These are phyloP conservation scores for Vicugna pacos DNA, from an alignment of 2,113 vertebrate genomes.

Conservation along the genomic window DNA sequence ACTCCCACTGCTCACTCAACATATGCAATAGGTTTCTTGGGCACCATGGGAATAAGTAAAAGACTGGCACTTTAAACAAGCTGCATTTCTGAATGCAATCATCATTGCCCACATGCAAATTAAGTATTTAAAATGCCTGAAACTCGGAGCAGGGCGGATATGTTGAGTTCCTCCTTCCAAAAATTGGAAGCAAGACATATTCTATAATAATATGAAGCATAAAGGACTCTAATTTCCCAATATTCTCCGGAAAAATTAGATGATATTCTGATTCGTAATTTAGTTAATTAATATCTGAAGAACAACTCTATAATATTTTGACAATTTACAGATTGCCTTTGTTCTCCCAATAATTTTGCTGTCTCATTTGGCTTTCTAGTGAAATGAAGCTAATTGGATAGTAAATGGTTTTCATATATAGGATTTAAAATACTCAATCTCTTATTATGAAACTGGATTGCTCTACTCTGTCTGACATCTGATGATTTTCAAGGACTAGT, in stretches of 20 bases:
- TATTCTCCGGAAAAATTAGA: slow-evolving; percentile 40
- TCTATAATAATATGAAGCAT: neutral
- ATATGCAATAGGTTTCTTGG: neutral
- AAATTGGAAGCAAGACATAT: slow-evolving; percentile 36
- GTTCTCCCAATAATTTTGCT: slow-evolving; percentile 43
- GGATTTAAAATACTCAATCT: slow-evolving; percentile 53
- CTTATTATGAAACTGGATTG: slow-evolving; percentile 15
- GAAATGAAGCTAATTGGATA: slow-evolving; percentile 54
- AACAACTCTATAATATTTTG: slow-evolving; percentile 19
- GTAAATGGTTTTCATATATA: neutral
- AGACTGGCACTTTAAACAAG: neutral
- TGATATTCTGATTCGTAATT: slow-evolving; percentile 23
- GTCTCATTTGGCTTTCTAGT: slow-evolving; percentile 54
- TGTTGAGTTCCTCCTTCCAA: neutral
- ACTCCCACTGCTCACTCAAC: neutral
- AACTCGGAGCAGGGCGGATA: neutral
- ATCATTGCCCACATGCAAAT: slow-evolving; percentile 39
- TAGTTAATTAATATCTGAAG: slow-evolving; percentile 51
- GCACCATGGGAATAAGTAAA: neutral
- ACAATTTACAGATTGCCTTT: slow-evolving; percentile 48
- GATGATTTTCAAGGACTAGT: slow-evolving; percentile 15
- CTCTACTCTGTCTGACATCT: slow-evolving; percentile 1
- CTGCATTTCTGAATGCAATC: slow-evolving; percentile 22
- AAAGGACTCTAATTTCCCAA: slow-evolving; percentile 31
- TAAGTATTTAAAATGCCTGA: slow-evolving; percentile 56